A percentile compares a stretch with the other conserved stretches of the same genome.
Conservation (phyloP, 2,797 vertebrate species). For the Cyprinella venusta region DNA sequence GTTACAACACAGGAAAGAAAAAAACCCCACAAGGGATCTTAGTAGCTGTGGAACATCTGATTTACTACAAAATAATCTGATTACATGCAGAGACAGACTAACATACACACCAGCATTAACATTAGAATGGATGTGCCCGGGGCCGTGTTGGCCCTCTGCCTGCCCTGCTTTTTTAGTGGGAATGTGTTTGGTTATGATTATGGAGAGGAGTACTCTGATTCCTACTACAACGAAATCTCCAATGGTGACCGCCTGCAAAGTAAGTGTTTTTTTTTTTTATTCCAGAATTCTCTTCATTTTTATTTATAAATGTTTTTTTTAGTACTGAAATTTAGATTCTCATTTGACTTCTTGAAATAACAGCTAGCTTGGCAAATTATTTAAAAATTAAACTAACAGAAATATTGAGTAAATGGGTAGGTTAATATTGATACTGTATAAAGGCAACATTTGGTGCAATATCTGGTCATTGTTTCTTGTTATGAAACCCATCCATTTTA, state of each 20-base stretch:
- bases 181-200: conserved; percentile 69
- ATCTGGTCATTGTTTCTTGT: background rate
- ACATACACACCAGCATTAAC: conserved; percentile 37
- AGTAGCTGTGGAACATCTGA: conserved; percentile 30
- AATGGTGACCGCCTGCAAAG: conserved; percentile 46
- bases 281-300: background rate
- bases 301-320: background rate
- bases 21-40: conserved; percentile 12
- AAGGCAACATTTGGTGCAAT: background rate
- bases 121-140: conserved; percentile 49
- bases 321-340: background rate
- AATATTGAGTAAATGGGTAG: background rate
- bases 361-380: background rate
- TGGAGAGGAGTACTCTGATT: conserved; percentile 48
- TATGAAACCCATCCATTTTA: background rate
- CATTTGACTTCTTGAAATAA: background rate
- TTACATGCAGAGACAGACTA: conserved; percentile 36
- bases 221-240: conserved; percentile 56
- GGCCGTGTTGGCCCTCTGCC: conserved; percentile 48
- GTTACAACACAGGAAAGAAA: conserved; percentile 59
- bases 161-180: conserved; percentile 61
- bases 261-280: conserved; percentile 38
- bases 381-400: background rate
- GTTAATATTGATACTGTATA: background rate
- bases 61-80: conserved; percentile 35